These are phyloP conservation scores for Sycophaga agraensis DNA, from an alignment of 1,140 invertebrate species.

Conservation along the genomic window DNA sequence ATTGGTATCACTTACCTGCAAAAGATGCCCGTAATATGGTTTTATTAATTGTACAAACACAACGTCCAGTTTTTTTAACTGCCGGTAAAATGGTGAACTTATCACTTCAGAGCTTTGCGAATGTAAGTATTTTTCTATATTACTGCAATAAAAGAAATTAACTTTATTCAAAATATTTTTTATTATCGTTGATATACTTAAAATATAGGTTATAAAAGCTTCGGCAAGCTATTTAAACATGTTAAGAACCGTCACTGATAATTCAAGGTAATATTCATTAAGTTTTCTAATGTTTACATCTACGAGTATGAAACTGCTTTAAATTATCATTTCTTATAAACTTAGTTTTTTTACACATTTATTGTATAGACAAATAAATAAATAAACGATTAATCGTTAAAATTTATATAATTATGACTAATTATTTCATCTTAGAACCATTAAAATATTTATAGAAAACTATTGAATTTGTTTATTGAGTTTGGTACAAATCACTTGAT, in stretches of 20 bases:
- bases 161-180: too few species aligned
- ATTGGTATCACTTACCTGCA: constrained; percentile 36
- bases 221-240: constrained; percentile 17
- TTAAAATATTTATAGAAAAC: too few species aligned
- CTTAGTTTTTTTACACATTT: too few species aligned
- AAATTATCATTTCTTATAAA: too few species aligned
- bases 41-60: constrained; percentile 33
- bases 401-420: background rate
- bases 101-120: constrained; percentile 34
- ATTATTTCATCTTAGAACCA: background rate
- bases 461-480: too few species aligned
- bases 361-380: background rate
- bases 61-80: constrained; percentile 29
- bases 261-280: background rate
- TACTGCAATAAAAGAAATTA: background rate
- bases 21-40: constrained; percentile 29
- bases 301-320: too few species aligned
- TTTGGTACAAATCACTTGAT: too few species aligned
- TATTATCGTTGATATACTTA: background rate
- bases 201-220: constrained; percentile 10
- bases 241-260: background rate
- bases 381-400: background rate
- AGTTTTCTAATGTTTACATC: too few species aligned
- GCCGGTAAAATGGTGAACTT: constrained; percentile 34
- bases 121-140: constrained; percentile 27